Base-by-base conservation (phyloP, 1,140 invertebrate species). In the Apocrypta bakeri region DNA sequence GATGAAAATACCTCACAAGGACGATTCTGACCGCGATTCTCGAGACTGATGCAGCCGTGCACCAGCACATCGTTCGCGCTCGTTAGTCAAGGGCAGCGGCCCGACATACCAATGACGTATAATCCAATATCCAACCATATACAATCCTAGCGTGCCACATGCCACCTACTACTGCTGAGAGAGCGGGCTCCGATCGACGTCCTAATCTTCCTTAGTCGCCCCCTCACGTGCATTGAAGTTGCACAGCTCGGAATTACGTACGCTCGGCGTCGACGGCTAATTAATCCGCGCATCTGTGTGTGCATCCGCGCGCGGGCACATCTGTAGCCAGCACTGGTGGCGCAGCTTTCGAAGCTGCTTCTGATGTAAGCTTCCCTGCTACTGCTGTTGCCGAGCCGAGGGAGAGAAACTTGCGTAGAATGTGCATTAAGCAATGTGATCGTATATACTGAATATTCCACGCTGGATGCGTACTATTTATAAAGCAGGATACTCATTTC, bases 51-150 rank as follows among this genome's bases (percentile, higher is more conserved):
- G 31, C 21, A 27, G 40, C 14, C 37, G 37, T 9, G 31, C 48
- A 12, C 40, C 12, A 56, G 21, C 48, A 17, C 0, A 2, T 48
- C 42, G 33, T 33, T 48, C 63, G 24, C 33, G 79, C 79, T 81
- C 72, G 79, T 81, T 81, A 81, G 79, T 81, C 72, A 81, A 56
- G 37, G 12, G 27, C 48, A 56, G 48, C 48, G 17, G 21, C 24
- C 33, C 79, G 71, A 71, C 79, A 37, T 66, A 74, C 79, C 72
- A 64, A 74, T 83, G 82, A 83, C 76, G 76, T 79, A 83, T 83
- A 83, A 83, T 79, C 82, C 76, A 83, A 83, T 83, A 83, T 79
- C 69, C 72, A 27, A 33, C 63, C 29, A 66, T 40, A 17, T 40
- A 75, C 56, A 76, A 76, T 24, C 14, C 48, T 9, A 25, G 0